Conservation (phyloP, 1,140 invertebrate genomes). For the Anastrepha obliqua region DNA sequence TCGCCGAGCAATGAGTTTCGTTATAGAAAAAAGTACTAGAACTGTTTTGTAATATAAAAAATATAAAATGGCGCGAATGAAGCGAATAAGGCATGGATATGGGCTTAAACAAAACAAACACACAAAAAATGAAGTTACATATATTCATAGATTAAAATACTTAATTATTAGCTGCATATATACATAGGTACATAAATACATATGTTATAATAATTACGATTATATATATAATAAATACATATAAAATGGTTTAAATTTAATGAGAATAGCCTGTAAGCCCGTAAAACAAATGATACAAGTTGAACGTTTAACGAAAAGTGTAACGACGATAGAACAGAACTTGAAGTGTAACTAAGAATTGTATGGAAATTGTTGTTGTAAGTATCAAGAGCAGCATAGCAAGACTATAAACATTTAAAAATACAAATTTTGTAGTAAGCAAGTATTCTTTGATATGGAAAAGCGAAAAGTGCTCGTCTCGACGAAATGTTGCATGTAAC, state of each 20-base stretch:
- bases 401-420: background rate
- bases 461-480: constrained; percentile 7
- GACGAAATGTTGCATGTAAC: background rate
- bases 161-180: constrained; percentile 46
- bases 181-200: constrained; percentile 37
- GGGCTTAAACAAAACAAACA: constrained; percentile 32
- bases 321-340: background rate
- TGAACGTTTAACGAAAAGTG: constrained; percentile 23
- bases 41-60: constrained; percentile 50
- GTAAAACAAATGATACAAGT: constrained; percentile 7
- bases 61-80: constrained; percentile 7
- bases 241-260: constrained; percentile 51
- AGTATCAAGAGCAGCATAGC: constrained; percentile 12
- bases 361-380: background rate
- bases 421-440: background rate
- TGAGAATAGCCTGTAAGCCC: constrained; percentile 28
- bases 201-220: constrained; percentile 50
- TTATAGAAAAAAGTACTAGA: constrained; percentile 32
- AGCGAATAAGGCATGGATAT: constrained; percentile 26
- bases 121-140: constrained; percentile 43
- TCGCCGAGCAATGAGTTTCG: constrained; percentile 19
- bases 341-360: background rate
- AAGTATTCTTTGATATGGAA: constrained; percentile 12
- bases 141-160: constrained; percentile 51
- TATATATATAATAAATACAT: constrained; percentile 43